These are phyloP conservation scores for Periphyllus acericola DNA, from an alignment of 2,888 invertebrate species.

Conservation along the genomic window DNA sequence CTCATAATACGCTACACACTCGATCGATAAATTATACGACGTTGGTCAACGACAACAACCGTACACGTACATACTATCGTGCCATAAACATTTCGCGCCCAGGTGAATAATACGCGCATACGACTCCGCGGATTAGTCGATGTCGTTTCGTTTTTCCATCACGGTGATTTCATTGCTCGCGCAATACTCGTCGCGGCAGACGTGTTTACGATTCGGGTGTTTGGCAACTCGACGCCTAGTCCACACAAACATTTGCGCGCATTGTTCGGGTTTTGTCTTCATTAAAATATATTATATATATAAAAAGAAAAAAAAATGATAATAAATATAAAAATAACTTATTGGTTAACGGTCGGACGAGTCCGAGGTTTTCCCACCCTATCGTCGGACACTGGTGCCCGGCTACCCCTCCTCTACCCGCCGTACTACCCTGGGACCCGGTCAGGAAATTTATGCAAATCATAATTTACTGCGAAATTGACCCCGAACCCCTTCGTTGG, in stretches of 20 bases:
- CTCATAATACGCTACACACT: neutral
- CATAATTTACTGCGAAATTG: constrained; percentile 59
- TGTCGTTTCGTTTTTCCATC: constrained; percentile 42
- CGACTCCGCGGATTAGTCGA: neutral
- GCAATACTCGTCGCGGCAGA: neutral
- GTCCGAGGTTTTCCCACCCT: constrained; percentile 43
- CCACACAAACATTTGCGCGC: neutral
- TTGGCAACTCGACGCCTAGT: neutral
- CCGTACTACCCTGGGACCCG: neutral
- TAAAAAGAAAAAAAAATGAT: neutral
- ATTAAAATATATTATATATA: neutral
- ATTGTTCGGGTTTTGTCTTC: constrained; percentile 20
- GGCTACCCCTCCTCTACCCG: neutral
- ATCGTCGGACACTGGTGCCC: neutral
- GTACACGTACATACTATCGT: neutral
- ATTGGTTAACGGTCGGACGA: constrained; percentile 41
- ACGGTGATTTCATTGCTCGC: constrained; percentile 33
- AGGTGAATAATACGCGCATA: no score
- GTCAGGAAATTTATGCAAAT: constrained; percentile 55
- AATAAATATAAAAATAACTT: constrained; percentile 25
- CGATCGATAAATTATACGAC: constrained; percentile 34
- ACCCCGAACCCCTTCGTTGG: neutral
- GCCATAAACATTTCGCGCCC: constrained; percentile 1
- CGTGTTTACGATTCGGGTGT: neutral
- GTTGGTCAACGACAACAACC: constrained; percentile 31